Conservation (phyloP, 2,797 vertebrate genomes). For the Typhlichthys subterraneus region DNA sequence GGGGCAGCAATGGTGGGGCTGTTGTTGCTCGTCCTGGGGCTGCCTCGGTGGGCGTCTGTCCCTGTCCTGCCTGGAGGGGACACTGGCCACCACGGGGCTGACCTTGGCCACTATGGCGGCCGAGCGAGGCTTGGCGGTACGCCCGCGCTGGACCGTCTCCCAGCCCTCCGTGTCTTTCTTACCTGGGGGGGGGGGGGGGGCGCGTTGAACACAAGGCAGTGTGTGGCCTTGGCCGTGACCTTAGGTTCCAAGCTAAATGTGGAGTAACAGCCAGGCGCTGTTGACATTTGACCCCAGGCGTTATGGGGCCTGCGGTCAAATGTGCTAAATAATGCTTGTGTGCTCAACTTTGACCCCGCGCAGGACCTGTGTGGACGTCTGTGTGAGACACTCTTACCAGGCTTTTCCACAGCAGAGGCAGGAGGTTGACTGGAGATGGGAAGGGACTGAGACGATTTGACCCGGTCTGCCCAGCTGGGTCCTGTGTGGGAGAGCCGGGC, state of each 20-base stretch:
- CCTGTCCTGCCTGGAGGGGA: conserved; percentile 81
- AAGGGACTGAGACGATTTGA: conserved; percentile 86
- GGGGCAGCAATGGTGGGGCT: conserved; percentile 49
- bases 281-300: too few relatives aligned
- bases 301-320: too few relatives aligned
- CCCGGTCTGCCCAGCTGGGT: conserved; percentile 95
- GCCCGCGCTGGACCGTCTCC: conserved; percentile 97
- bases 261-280: too few relatives aligned
- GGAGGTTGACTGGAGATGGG: conserved; percentile 60
- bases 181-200: conserved; percentile 64
- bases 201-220: too few relatives aligned
- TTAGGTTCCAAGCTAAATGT: too few relatives aligned
- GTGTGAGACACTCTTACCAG: conserved; percentile 59
- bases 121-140: conserved; percentile 88
- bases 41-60: conserved; percentile 72
- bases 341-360: too few relatives aligned
- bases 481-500: conserved; percentile 86
- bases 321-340: too few relatives aligned
- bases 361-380: not conserved
- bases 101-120: conserved; percentile 81
- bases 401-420: conserved; percentile 74
- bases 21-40: conserved; percentile 73
- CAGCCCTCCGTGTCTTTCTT: conserved; percentile 94
- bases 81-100: conserved; percentile 68
- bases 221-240: too few relatives aligned